Evolutionary conservation across 2,797 vertebrate species (phyloP).

Genomic region (Danio aesculapii): DNA sequence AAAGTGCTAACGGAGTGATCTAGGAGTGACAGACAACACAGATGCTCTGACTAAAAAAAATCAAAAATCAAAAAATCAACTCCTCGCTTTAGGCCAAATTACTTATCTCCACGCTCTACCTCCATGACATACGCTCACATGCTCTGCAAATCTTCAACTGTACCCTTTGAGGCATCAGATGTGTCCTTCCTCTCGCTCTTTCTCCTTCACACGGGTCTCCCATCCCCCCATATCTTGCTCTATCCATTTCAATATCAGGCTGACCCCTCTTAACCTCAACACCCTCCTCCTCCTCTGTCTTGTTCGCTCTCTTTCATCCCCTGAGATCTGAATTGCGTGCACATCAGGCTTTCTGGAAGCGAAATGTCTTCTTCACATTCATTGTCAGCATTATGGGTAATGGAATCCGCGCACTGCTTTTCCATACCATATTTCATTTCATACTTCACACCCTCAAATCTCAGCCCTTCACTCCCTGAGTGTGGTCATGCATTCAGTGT

Average conservation of each 20-base stretch:
- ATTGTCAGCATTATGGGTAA: conserved; percentile 54
- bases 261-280: conserved; percentile 54
- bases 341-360: conserved; percentile 36
- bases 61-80: neutral
- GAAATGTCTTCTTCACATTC: conserved; percentile 50
- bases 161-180: neutral
- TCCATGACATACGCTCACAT: neutral
- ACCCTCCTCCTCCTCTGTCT: conserved; percentile 9
- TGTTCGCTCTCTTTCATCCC: conserved; percentile 41
- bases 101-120: neutral
- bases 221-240: conserved; percentile 29
- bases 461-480: neutral
- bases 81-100: neutral
- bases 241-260: conserved; percentile 53
- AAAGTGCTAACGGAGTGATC: neutral
- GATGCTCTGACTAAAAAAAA: neutral
- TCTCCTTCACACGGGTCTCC: conserved; percentile 27
- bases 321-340: conserved; percentile 50
- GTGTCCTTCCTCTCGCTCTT: conserved; percentile 11
- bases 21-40: conserved; percentile 10
- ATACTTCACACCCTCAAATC: neutral
- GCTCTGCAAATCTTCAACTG: neutral
- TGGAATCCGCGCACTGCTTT: conserved; percentile 42
- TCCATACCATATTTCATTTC: conserved; percentile 17
- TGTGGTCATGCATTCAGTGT: conserved; percentile 8